A percentile compares a stretch with the other conserved stretches of the same genome.
Conservation (phyloP, 2,888 invertebrate genomes). For the Clitarchus hookeri region DNA sequence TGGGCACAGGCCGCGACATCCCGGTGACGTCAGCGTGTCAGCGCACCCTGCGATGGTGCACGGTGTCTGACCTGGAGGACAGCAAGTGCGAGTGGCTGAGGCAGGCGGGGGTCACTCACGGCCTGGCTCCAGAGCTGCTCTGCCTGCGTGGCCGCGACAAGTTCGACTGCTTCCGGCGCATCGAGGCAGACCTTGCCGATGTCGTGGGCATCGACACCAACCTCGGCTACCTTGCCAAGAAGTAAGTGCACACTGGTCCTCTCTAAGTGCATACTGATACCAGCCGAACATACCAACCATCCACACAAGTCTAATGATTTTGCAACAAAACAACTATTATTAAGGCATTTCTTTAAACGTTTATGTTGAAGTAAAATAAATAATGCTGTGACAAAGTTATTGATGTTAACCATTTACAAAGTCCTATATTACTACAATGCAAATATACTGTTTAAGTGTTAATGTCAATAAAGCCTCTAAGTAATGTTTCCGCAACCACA, state of each 20-base stretch:
- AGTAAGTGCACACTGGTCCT: constrained; percentile 55
- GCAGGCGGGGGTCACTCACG: constrained; percentile 60
- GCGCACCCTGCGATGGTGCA: constrained; percentile 60
- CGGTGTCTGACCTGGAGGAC: constrained; percentile 56
- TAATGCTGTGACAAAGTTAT: too few relatives aligned
- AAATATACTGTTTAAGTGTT: too few relatives aligned
- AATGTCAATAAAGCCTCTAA: too few relatives aligned
- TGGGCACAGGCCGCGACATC: constrained; percentile 46
- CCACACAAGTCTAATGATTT: too few relatives aligned
- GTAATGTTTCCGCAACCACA: too few relatives aligned
- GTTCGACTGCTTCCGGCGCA: constrained; percentile 61
- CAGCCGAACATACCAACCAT: too few relatives aligned
- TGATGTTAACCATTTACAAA: too few relatives aligned
- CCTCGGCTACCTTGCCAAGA: constrained; percentile 65
- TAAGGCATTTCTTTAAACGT: too few relatives aligned
- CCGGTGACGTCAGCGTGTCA: constrained; percentile 37
- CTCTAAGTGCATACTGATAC: too few relatives aligned
- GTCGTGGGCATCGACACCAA: constrained; percentile 66
- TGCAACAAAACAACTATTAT: too few relatives aligned
- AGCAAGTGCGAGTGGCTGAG: constrained; percentile 66
- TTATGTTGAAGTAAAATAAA: too few relatives aligned
- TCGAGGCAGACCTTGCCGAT: constrained; percentile 59
- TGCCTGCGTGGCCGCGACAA: constrained; percentile 57
- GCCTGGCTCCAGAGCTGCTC: constrained; percentile 63
- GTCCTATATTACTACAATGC: too few relatives aligned